Base-by-base conservation (phyloP, 2,888 invertebrate species). In the Phoenoteleia sp. region DNA sequence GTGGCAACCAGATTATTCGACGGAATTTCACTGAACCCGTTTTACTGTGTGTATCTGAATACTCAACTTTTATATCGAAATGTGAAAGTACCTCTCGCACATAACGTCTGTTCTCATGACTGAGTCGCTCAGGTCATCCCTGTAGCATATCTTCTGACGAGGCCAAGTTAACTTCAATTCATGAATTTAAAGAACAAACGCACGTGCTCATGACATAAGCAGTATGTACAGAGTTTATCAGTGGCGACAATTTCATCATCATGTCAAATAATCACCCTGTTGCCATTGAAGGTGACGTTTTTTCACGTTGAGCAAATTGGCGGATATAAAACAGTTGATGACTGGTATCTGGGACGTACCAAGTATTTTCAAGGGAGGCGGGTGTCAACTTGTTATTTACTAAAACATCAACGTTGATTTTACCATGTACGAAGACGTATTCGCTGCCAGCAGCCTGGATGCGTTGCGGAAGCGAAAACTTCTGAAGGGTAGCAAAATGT, bases 101-200 rank as follows among this genome's bases (percentile, higher is more conserved):
- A 69, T 88, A 87, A 21, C 88, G 81, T 76, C 87, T 88, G 29
- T 88, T 84, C 66, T 87, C 87, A 75, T 88, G 87, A 23, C 87
- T 86, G 0, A 88, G 67, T 19, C 85, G 64, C 52, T 87, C 87
- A 25, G 87, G 87, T 81, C 87, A 88, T 47, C 84, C 84, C 25
- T 87, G 87, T 9, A 87, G 77, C 27, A 85, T 4, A 62, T 84
- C 86, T 83, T 84, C 85, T 72, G 83, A 64, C 33, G 86, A 83
- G 25, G 86, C 71, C n/a, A 87, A n/a, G 64, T 86, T 80, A 25
- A 79, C 66, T 56, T 84, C 77, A 36, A 69, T 75, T 71, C 42
- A 56, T 33, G 72, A 39, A 36, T 86, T 64, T 36, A 84, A 52
- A 49, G 25, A 49, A 54, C 72, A 29, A 42, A 87, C 87, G 25